These are phyloP conservation scores for Drosophila sproati DNA, from an alignment of 1,140 invertebrate species.

Conservation along the genomic window DNA sequence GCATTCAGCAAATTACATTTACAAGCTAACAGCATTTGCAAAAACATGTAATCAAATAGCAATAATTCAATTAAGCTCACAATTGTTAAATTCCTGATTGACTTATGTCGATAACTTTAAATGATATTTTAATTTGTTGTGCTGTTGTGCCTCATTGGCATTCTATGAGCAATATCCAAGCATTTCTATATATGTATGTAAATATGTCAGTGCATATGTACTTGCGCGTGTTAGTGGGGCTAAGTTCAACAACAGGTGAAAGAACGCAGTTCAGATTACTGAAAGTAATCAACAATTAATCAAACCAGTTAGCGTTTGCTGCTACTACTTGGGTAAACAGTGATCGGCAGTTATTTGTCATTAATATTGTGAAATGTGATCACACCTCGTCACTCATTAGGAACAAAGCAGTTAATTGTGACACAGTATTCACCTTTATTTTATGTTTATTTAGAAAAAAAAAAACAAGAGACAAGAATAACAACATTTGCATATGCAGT, in stretches of 20 bases:
- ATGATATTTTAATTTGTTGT: not conserved
- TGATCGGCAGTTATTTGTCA: constrained; percentile 14
- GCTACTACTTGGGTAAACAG: constrained; percentile 10
- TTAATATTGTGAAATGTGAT: constrained; percentile 22
- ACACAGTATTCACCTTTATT: constrained; percentile 4
- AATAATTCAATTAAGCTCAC: not conserved
- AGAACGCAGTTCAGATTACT: not conserved
- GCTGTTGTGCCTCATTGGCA: not conserved
- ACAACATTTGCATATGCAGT: constrained; percentile 18
- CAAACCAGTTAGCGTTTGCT: constrained; percentile 25
- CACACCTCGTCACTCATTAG: constrained; percentile 6
- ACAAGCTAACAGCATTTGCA: not conserved
- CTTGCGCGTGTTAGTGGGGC: constrained; percentile 1
- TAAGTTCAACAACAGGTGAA: constrained; percentile 11
- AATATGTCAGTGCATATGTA: not conserved
- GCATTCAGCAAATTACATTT: no score
- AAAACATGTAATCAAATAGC: not conserved
- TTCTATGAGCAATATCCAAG: not conserved
- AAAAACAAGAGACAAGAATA: constrained; percentile 1
- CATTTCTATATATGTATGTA: not conserved
- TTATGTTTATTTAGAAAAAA: not conserved
- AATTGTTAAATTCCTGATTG: not conserved
- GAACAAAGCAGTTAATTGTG: constrained; percentile 19
- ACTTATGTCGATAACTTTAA: not conserved
- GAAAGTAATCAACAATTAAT: constrained; percentile 18